Conservation (phyloP, 1,140 invertebrate genomes). For the Microplitis demolitor region DNA sequence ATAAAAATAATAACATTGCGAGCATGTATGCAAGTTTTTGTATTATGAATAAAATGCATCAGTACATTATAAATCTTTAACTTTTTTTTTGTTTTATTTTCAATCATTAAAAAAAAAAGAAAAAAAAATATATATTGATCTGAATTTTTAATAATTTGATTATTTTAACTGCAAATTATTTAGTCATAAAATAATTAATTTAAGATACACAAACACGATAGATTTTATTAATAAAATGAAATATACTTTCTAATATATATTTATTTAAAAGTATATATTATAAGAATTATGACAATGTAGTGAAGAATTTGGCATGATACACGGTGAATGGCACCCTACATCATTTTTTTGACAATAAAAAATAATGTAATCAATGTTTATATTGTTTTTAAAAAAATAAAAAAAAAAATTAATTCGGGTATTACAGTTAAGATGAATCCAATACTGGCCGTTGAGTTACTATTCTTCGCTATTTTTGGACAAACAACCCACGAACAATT, state of each 20-base stretch:
- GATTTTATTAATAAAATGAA: background rate
- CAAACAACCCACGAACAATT: constrained; percentile 87
- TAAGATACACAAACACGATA: background rate
- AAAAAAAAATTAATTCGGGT: constrained; percentile 53
- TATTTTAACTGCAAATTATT: too few relatives aligned
- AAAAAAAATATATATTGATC: too few relatives aligned
- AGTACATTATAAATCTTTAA: too few relatives aligned
- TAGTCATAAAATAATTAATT: background rate
- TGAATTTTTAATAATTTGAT: too few relatives aligned
- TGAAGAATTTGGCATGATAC: background rate
- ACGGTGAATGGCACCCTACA: background rate
- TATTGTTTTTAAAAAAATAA: constrained; percentile 33
- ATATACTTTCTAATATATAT: background rate
- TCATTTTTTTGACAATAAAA: background rate
- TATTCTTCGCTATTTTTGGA: constrained; percentile 99
- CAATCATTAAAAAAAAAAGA: too few relatives aligned
- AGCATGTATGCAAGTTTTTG: constrained; percentile 11
- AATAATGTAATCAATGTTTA: background rate
- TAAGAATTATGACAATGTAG: background rate
- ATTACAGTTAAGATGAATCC: constrained; percentile 87
- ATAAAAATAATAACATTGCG: background rate
- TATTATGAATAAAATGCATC: background rate
- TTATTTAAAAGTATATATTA: too few relatives aligned
- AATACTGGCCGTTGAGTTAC: constrained; percentile 90
- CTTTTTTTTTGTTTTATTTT: too few relatives aligned